Conservation (phyloP, 2,797 vertebrate species). For the Arctocebus calabarensis region DNA sequence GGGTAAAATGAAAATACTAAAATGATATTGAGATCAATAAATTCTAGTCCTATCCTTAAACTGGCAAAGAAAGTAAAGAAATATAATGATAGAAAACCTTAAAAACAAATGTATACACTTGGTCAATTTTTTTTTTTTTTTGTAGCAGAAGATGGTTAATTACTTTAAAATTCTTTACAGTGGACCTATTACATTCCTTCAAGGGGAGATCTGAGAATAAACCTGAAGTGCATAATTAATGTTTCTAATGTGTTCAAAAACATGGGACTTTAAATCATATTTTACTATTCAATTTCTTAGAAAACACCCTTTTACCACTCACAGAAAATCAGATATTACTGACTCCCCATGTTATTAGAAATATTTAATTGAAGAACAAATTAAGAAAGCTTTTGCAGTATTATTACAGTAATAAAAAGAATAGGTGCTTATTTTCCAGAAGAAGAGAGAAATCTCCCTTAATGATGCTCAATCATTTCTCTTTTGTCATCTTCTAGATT, state of each 20-base stretch:
- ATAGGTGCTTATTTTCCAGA: slow-evolving; percentile 66
- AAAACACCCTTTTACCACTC: neutral
- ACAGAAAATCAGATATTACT: slow-evolving; percentile 47
- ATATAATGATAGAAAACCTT: neutral
- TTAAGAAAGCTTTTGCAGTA: neutral
- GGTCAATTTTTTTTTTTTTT: neutral
- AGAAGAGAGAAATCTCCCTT: slow-evolving; percentile 58
- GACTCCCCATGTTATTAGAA: neutral
- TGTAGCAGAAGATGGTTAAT: neutral
- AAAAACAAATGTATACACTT: neutral
- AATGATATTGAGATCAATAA: neutral
- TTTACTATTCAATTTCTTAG: slow-evolving; percentile 37
- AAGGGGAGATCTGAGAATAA: neutral
- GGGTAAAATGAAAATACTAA: neutral
- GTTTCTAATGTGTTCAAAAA: slow-evolving; percentile 7
- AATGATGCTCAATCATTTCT: slow-evolving; percentile 61
- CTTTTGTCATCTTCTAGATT: slow-evolving; percentile 21
- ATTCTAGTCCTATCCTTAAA: neutral
- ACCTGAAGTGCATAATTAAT: neutral
- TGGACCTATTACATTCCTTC: neutral
- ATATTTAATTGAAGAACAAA: slow-evolving; percentile 16
- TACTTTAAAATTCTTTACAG: slow-evolving; percentile 29
- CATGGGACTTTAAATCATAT: neutral
- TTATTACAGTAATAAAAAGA: slow-evolving; percentile 48
- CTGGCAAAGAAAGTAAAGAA: neutral